These are phyloP conservation scores for Rhombomys opimus DNA, from an alignment of 2,113 vertebrate species.

Conservation along the genomic window DNA sequence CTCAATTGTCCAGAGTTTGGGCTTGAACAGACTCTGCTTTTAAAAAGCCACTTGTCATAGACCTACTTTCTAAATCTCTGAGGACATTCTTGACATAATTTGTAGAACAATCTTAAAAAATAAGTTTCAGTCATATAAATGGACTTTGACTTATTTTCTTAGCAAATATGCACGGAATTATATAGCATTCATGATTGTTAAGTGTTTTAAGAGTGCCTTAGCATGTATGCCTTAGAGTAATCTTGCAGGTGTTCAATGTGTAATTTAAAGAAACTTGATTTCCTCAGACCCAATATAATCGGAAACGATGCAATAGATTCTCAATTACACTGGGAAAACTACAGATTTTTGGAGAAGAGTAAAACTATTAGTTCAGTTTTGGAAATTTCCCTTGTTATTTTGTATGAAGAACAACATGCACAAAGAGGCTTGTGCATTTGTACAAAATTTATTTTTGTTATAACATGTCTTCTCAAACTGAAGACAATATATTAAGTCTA, in stretches of 20 bases:
- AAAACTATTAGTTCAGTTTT: not conserved
- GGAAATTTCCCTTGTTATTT: not conserved
- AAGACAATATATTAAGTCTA: not conserved
- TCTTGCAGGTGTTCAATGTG: not conserved
- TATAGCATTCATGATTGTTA: not conserved
- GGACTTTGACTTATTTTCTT: not conserved
- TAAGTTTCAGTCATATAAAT: not conserved
- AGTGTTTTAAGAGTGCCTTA: not conserved
- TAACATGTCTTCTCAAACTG: conserved; percentile 36
- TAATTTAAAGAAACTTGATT: not conserved
- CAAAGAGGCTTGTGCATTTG: fast-evolving
- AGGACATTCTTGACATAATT: not conserved
- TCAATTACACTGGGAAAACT: not conserved
- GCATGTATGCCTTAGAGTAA: not conserved
- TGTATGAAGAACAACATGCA: not conserved
- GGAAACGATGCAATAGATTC: not conserved
- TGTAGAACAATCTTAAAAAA: not conserved
- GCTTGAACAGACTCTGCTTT: not conserved
- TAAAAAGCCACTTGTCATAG: not conserved
- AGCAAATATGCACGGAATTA: not conserved
- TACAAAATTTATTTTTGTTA: not conserved
- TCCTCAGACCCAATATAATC: not conserved
- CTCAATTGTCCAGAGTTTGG: not conserved
- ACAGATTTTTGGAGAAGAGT: not conserved
- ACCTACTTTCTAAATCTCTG: not conserved